phyloP scores from a whole-genome alignment of 2,888 invertebrate species.

The Uloborus plumipes region DNA sequence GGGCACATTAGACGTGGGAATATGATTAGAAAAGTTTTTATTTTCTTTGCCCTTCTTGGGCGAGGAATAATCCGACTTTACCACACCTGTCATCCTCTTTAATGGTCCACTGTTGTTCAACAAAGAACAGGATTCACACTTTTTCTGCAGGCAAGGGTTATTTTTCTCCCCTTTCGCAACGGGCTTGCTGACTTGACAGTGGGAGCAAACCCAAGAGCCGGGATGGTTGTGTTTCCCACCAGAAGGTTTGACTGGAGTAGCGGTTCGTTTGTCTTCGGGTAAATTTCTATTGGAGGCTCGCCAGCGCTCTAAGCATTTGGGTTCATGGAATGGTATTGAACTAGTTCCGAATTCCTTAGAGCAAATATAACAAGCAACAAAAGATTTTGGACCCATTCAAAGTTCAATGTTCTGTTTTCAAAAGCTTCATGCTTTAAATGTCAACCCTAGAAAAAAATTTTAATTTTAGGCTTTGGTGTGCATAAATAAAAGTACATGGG shows the following conservation, averaged over 20 bases:
- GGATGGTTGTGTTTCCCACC: conserved; percentile 24
- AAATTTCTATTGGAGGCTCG: conserved; percentile 76
- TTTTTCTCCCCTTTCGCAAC: neutral
- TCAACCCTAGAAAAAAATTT: too few relatives aligned
- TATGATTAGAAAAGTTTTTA: conserved; percentile 43
- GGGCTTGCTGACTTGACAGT: conserved; percentile 17
- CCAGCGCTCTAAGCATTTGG: conserved; percentile 77
- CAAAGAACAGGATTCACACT: too few relatives aligned
- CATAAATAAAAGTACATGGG: too few relatives aligned
- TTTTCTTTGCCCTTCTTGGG: conserved; percentile 61
- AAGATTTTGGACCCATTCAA: conserved; percentile 61
- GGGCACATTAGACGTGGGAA: conserved; percentile 14
- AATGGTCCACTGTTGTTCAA: neutral
- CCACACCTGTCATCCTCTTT: conserved; percentile 34
- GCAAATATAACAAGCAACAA: conserved; percentile 77
- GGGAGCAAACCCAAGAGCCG: conserved; percentile 27
- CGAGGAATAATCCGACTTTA: conserved; percentile 33
- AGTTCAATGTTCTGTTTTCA: neutral
- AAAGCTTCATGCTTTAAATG: too few relatives aligned
- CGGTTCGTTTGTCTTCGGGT: conserved; percentile 73
- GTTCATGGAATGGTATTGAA: conserved; percentile 79
- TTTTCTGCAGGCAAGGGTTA: too few relatives aligned
- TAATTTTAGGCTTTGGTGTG: too few relatives aligned
- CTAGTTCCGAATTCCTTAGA: conserved; percentile 78
- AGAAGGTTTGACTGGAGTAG: conserved; percentile 76